Percentiles rank a stretch among this genome's conserved stretches.
phyloP scores from a whole-genome alignment of 2,888 invertebrate genomes.

The Drosophila greeni region DNA sequence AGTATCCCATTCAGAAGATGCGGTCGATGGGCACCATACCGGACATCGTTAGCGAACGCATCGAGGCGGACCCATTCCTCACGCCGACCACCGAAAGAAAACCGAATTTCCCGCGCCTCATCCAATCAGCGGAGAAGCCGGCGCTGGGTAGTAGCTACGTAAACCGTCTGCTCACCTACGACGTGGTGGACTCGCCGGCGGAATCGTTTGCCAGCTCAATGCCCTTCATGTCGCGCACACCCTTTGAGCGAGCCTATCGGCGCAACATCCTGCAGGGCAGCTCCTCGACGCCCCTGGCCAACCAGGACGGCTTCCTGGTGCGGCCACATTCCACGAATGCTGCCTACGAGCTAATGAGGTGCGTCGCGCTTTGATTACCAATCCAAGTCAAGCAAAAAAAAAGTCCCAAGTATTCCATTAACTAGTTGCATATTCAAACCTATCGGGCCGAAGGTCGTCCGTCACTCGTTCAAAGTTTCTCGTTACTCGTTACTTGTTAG shows the following conservation, averaged over 20 bases:
- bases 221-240: slow-evolving; percentile 77
- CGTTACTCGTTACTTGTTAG: slow-evolving; percentile 32
- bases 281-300: slow-evolving; percentile 68
- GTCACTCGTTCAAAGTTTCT: slow-evolving; percentile 28
- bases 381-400: slow-evolving; percentile 11
- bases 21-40: slow-evolving; percentile 79
- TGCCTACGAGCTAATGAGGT: slow-evolving; percentile 76
- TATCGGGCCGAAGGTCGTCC: slow-evolving; percentile 26
- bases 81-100: slow-evolving; percentile 77
- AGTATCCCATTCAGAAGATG: slow-evolving; percentile 78
- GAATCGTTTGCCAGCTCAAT: slow-evolving; percentile 60
- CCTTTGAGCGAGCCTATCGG: slow-evolving; percentile 78
- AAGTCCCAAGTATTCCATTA: slow-evolving; percentile 10
- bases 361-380: slow-evolving; percentile 66
- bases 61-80: slow-evolving; percentile 77
- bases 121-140: slow-evolving; percentile 73
- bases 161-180: slow-evolving; percentile 64
- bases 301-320: slow-evolving; percentile 54
- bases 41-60: slow-evolving; percentile 76
- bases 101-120: slow-evolving; percentile 64
- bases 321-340: slow-evolving; percentile 75
- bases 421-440: slow-evolving; percentile 22
- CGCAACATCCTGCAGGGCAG: slow-evolving; percentile 74
- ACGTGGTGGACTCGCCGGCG: slow-evolving; percentile 65
- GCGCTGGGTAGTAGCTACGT: slow-evolving; percentile 50